Evolutionary conservation across 2,797 vertebrate genomes (phyloP).

Genomic region (Acomys russatus): DNA sequence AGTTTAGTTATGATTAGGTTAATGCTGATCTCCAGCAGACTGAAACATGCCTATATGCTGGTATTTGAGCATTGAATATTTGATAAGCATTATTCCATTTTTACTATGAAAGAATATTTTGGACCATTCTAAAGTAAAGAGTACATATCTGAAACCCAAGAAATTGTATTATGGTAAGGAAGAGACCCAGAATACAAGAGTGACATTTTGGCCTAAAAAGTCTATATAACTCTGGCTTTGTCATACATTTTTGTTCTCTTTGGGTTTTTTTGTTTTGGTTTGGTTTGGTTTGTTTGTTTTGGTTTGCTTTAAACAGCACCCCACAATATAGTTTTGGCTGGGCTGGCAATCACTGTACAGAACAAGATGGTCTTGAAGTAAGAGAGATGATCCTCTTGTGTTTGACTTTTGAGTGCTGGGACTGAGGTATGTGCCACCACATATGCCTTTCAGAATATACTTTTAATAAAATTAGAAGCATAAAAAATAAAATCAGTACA

Average conservation of each 20-base stretch:
- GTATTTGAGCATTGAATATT: neutral
- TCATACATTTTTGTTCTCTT: neutral
- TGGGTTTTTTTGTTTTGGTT: neutral
- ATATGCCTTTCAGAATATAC: neutral
- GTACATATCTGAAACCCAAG: neutral
- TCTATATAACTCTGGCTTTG: neutral
- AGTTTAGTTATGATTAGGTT: slow-evolving; percentile 9
- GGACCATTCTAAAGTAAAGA: neutral
- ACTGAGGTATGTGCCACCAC: too few species aligned
- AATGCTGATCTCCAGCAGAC: neutral
- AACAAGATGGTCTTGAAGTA: neutral
- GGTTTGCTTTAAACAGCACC: neutral
- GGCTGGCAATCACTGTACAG: neutral
- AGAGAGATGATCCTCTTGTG: neutral
- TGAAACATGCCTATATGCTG: neutral
- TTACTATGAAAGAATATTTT: neutral
- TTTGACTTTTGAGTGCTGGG: neutral
- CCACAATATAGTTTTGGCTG: neutral
- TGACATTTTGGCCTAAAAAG: neutral
- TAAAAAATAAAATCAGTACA: neutral
- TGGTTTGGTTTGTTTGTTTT: neutral
- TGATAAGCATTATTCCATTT: neutral
- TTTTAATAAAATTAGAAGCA: neutral
- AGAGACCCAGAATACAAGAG: neutral
- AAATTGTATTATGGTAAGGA: neutral